Percentiles rank a stretch among this genome's conserved stretches.
Evolutionary conservation across 2,888 invertebrate genomes (phyloP).

Genomic region (Agriopis aurantiaria): DNA sequence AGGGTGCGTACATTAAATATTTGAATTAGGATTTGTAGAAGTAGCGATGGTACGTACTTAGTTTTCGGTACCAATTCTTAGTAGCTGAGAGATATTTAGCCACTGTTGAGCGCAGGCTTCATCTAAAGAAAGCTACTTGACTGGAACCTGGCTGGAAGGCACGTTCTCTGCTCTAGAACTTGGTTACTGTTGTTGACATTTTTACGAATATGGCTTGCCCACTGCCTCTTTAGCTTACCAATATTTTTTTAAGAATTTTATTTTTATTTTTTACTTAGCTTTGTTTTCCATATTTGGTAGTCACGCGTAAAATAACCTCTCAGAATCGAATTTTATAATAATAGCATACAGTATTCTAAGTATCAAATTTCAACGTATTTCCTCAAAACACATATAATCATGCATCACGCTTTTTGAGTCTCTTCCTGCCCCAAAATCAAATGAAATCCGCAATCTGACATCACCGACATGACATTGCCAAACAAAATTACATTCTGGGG

Average conservation of each 20-base stretch:
- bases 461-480: slow-evolving; percentile 49
- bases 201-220: no score
- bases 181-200: no score
- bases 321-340: no score
- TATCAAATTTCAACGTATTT: not conserved
- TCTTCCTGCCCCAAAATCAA: slow-evolving; percentile 37
- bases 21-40: not conserved
- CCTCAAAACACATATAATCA: slow-evolving; percentile 11
- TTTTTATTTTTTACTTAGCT: no score
- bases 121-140: no score
- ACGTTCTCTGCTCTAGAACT: no score
- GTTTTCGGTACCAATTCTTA: not conserved
- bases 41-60: not conserved
- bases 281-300: no score
- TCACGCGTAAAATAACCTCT: no score
- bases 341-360: not conserved
- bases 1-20: not conserved
- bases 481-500: slow-evolving; percentile 50
- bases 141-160: no score
- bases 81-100: not conserved
- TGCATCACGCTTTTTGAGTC: slow-evolving; percentile 30
- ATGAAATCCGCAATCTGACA: slow-evolving; percentile 48
- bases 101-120: no score
- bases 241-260: no score
- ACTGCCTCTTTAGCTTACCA: no score